phyloP scores from a whole-genome alignment of 2,888 invertebrate genomes.

The Brenthis ino region DNA sequence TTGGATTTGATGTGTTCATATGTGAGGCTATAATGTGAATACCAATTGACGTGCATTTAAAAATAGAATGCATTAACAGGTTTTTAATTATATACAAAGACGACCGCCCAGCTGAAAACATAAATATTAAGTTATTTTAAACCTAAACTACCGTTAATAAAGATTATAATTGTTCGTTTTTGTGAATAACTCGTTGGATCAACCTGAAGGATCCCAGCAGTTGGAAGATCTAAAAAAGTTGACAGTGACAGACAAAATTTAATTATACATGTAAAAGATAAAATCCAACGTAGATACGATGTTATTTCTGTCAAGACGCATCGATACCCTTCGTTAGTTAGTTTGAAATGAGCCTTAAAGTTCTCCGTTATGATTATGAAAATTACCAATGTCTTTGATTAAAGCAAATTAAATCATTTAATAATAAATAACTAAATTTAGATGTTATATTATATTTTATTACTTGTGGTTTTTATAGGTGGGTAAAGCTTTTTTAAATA shows the following conservation, averaged over 20 bases:
- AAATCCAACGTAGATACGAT: not conserved
- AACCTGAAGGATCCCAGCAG: not conserved
- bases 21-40: slow-evolving; percentile 11
- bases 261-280: slow-evolving; percentile 19
- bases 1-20: slow-evolving; percentile 13
- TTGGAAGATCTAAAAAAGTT: slow-evolving; percentile 8
- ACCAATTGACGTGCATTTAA: slow-evolving; percentile 15
- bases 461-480: too few species aligned
- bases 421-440: not conserved
- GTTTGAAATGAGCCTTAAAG: slow-evolving; percentile 18
- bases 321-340: slow-evolving; percentile 15
- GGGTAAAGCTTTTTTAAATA: too few species aligned
- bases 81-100: slow-evolving; percentile 22
- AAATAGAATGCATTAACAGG: slow-evolving; percentile 12
- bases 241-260: slow-evolving; percentile 20
- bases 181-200: not conserved
- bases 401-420: not conserved
- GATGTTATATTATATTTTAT: too few species aligned
- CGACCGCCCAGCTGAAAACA: slow-evolving; percentile 15
- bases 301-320: slow-evolving; percentile 16
- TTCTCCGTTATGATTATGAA: slow-evolving; percentile 8
- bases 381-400: slow-evolving; percentile 3
- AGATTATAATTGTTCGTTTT: slow-evolving; percentile 3
- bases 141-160: slow-evolving; percentile 1
- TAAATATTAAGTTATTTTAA: not conserved